Evolutionary conservation across 2,113 vertebrate genomes (phyloP).

Genomic region (Nerophis ophidion): DNA sequence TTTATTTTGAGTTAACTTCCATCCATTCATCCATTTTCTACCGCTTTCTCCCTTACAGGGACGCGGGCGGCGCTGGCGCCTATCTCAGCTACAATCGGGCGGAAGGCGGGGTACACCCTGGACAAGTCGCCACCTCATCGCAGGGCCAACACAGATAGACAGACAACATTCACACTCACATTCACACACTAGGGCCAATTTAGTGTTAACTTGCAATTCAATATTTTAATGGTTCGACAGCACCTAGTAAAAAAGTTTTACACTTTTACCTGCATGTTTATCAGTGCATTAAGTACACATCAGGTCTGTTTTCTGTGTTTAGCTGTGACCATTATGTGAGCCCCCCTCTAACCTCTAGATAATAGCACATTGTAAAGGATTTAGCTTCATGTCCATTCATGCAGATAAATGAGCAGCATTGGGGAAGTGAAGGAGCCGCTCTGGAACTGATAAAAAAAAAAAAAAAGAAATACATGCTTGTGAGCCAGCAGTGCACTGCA

Average conservation of each 20-base stretch:
- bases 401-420: constrained; percentile 39
- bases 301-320: constrained; percentile 33
- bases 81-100: too few species aligned
- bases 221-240: too few species aligned
- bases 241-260: neutral
- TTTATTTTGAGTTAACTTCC: too few species aligned
- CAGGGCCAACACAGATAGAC: too few species aligned
- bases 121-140: too few species aligned
- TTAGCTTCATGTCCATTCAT: constrained; percentile 10
- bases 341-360: constrained; percentile 3
- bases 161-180: too few species aligned
- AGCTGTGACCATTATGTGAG: constrained; percentile 35
- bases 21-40: too few species aligned
- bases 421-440: constrained; percentile 35
- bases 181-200: too few species aligned
- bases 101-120: too few species aligned
- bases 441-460: constrained; percentile 34
- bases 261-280: constrained; percentile 28
- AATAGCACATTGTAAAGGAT: constrained; percentile 1
- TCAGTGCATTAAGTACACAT: constrained; percentile 26
- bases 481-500: constrained; percentile 38
- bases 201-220: too few species aligned
- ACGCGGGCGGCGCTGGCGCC: too few species aligned
- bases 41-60: too few species aligned
- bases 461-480: constrained; percentile 3